These are phyloP conservation scores for Zele albiditarsus DNA, from an alignment of 2,888 invertebrate species.

Conservation along the genomic window DNA sequence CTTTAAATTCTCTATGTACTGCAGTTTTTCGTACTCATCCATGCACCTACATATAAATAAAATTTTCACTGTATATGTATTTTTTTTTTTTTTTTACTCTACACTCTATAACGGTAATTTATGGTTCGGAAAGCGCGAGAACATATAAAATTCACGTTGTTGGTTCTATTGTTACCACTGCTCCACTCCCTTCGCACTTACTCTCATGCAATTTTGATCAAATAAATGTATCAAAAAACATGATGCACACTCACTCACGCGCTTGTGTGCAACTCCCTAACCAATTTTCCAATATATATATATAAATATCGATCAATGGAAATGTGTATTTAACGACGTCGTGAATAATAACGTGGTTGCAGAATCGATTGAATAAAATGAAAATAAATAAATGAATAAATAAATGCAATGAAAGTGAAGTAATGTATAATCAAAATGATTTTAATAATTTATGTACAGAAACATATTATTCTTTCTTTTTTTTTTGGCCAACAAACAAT, in stretches of 20 bases:
- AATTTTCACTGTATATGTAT: background rate
- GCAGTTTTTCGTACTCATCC: conserved; percentile 23
- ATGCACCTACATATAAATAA: background rate
- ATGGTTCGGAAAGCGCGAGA: conserved; percentile 21
- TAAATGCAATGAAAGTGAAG: background rate
- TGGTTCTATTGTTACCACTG: background rate
- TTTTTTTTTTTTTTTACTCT: conserved; percentile 12
- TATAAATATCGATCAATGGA: conserved; percentile 7
- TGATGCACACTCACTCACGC: background rate
- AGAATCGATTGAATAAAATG: background rate
- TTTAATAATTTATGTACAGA: too few relatives aligned
- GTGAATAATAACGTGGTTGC: conserved; percentile 9
- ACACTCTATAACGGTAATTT: conserved; percentile 39
- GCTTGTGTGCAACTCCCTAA: background rate
- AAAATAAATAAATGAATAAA: conserved; percentile 3
- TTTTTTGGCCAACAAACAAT: too few relatives aligned
- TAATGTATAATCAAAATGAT: too few relatives aligned
- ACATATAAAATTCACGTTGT: background rate
- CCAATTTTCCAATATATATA: conserved; percentile 30
- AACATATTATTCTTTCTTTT: too few relatives aligned
- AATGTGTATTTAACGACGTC: conserved; percentile 26
- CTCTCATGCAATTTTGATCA: too few relatives aligned
- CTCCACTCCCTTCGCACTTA: too few relatives aligned
- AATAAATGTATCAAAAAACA: conserved; percentile 24
- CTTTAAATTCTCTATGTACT: conserved; percentile 22